Conservation (phyloP, 1,140 invertebrate genomes). For the Drosophila kikkawai region DNA sequence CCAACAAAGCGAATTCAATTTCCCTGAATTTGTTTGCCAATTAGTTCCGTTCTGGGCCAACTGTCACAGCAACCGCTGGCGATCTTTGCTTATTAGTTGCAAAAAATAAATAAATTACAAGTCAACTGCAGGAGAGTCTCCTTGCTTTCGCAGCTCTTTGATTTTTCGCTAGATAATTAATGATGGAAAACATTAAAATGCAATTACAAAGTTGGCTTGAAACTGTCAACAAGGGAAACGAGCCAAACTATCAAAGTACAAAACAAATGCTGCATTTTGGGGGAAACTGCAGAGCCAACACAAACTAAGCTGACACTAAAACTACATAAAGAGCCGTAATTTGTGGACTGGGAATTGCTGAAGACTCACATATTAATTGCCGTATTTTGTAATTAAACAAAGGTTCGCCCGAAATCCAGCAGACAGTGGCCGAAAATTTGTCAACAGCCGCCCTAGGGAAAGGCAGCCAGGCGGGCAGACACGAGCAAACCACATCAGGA, state of each 20-base stretch:
- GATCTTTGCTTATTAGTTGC: slow-evolving; percentile 29
- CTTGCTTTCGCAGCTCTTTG: not conserved
- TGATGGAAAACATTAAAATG: slow-evolving; percentile 10
- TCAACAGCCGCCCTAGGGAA: slow-evolving; percentile 48
- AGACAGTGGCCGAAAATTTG: slow-evolving; percentile 53
- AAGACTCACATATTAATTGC: slow-evolving; percentile 56
- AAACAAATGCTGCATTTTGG: not conserved
- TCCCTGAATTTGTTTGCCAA: slow-evolving; percentile 23
- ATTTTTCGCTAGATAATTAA: slow-evolving; percentile 5
- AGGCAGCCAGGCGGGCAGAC: not conserved
- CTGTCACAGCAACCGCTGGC: not conserved
- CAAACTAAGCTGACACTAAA: not conserved
- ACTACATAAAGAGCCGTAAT: not conserved
- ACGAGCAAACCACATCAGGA: slow-evolving; percentile 6
- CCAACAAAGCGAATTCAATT: slow-evolving; percentile 3
- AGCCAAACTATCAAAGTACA: not conserved
- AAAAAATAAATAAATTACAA: slow-evolving; percentile 8
- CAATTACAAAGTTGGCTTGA: slow-evolving; percentile 11
- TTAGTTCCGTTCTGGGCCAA: slow-evolving; percentile 5
- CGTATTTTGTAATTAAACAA: slow-evolving; percentile 69
- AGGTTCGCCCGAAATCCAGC: slow-evolving; percentile 41
- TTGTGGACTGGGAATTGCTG: slow-evolving; percentile 12
- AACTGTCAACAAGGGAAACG: not conserved
- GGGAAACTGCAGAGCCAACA: not conserved
- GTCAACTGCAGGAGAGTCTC: too few relatives aligned